These are phyloP conservation scores for Hypotaenidia philippensis DNA, from an alignment of 2,797 vertebrate genomes.

Conservation along the genomic window DNA sequence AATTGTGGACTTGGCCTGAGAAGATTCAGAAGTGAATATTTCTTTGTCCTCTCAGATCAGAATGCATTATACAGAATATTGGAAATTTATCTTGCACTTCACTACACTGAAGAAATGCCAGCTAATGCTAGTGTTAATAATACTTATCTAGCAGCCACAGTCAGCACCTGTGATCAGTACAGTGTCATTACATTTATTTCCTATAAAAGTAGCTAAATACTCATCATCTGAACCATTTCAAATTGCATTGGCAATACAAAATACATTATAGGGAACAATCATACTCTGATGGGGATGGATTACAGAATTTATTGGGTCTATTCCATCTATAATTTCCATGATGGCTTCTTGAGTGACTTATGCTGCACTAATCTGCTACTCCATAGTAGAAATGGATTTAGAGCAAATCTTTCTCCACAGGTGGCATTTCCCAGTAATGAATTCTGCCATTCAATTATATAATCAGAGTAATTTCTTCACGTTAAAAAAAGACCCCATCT, in stretches of 20 bases:
- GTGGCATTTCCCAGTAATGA: slow-evolving; percentile 57
- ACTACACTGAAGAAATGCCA: not conserved
- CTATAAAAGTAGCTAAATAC: slow-evolving; percentile 20
- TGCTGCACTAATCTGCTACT: slow-evolving; percentile 13
- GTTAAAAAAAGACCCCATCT: slow-evolving; percentile 43
- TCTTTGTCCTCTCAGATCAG: not conserved
- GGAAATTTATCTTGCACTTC: not conserved
- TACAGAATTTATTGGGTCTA: slow-evolving; percentile 20
- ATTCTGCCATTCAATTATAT: slow-evolving; percentile 66
- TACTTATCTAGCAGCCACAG: not conserved
- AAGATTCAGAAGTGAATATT: not conserved
- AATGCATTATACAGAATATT: not conserved
- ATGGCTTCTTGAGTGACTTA: slow-evolving; percentile 53
- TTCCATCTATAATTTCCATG: slow-evolving; percentile 40
- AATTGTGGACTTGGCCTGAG: not conserved
- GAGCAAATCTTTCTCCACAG: slow-evolving; percentile 57
- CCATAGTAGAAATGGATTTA: slow-evolving; percentile 15
- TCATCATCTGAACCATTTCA: slow-evolving; percentile 1
- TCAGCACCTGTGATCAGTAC: not conserved
- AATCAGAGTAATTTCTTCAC: slow-evolving; percentile 59
- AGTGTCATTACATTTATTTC: slow-evolving; percentile 16
- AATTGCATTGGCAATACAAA: slow-evolving; percentile 13
- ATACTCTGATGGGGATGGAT: slow-evolving; percentile 20
- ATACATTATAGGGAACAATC: slow-evolving; percentile 25
- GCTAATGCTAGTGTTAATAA: not conserved